These are phyloP conservation scores for Pyrrhosoma nymphula DNA, from an alignment of 2,888 invertebrate genomes.

Conservation along the genomic window DNA sequence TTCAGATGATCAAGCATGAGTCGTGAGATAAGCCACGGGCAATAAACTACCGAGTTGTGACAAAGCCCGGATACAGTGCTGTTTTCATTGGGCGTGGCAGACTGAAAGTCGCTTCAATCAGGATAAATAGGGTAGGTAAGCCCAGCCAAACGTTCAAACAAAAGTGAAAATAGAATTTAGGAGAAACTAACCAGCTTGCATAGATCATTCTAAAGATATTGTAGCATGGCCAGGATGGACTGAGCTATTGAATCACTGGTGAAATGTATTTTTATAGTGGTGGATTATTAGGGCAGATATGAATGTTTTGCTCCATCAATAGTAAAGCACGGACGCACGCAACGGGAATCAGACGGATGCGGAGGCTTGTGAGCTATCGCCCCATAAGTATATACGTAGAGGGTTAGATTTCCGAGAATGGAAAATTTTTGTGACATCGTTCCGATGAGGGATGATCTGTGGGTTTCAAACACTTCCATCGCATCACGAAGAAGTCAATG, in stretches of 20 bases:
- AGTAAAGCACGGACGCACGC: too few relatives aligned
- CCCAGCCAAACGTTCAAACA: not conserved
- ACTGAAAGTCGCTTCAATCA: constrained; percentile 22
- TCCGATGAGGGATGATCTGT: too few relatives aligned
- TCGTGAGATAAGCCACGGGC: not conserved
- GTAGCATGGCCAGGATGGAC: not conserved
- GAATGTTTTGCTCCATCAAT: not conserved
- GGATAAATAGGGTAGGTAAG: not conserved
- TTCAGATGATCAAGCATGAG: constrained; percentile 23
- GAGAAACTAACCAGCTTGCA: not conserved
- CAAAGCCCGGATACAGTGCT: constrained; percentile 10
- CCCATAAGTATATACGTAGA: too few relatives aligned
- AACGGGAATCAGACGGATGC: not conserved
- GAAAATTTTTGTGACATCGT: too few relatives aligned
- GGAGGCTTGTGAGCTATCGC: not conserved
- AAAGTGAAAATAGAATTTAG: not conserved
- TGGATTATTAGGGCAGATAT: not conserved
- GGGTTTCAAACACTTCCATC: too few relatives aligned
- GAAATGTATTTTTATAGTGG: not conserved
- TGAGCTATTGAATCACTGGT: not conserved
- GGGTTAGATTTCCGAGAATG: not conserved
- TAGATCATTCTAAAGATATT: not conserved
- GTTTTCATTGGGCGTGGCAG: constrained; percentile 50
- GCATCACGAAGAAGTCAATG: too few relatives aligned
- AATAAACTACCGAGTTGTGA: constrained; percentile 34